Conservation (phyloP, 2,113 vertebrate species). For the Ciconia maguari region DNA sequence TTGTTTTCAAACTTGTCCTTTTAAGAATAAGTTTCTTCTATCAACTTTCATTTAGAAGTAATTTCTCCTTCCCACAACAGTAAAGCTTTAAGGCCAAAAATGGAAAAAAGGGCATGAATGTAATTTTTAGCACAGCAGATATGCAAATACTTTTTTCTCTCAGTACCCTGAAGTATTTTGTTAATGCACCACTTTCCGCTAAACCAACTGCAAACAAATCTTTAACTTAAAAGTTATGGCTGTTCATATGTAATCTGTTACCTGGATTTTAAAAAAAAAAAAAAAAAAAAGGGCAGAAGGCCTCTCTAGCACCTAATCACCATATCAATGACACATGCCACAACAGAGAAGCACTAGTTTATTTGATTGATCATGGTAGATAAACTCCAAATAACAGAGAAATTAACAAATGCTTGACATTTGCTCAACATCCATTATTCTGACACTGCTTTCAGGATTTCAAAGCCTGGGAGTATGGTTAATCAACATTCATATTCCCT, state of each 20-base stretch:
- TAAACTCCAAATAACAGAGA: constrained; percentile 99
- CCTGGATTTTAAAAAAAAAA: constrained; percentile 60
- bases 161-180: not conserved
- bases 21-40: not conserved
- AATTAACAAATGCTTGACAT: constrained; percentile 99
- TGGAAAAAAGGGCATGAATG: not conserved
- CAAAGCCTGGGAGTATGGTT: constrained; percentile 99
- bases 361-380: constrained; percentile 95
- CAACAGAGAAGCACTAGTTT: constrained; percentile 90
- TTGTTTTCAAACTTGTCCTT: not conserved
- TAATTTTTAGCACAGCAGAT: not conserved
- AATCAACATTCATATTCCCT: constrained; percentile 99
- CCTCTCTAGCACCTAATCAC: constrained; percentile 91
- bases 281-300: constrained; percentile 77
- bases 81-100: not conserved
- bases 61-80: not conserved
- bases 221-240: constrained; percentile 56
- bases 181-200: constrained; percentile 57
- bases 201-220: constrained; percentile 62
- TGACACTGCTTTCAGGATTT: constrained; percentile 98
- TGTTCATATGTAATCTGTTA: constrained; percentile 71
- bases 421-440: constrained; percentile 99
- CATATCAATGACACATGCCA: constrained; percentile 99
- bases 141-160: not conserved
- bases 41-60: not conserved